Conservation (phyloP, 2,797 vertebrate species). For the Rhinichthys osculus region DNA sequence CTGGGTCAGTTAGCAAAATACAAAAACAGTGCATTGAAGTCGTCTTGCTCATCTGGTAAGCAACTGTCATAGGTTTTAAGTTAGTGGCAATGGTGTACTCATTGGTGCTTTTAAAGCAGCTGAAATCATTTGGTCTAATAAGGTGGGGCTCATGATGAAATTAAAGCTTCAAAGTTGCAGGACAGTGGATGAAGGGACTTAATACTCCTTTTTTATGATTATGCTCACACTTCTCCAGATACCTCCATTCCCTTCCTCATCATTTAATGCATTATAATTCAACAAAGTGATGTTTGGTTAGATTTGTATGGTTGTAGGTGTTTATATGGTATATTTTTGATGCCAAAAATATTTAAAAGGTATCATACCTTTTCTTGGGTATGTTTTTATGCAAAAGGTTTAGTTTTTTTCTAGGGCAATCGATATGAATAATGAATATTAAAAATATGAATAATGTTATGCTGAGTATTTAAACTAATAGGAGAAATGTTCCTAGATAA, state of each 20-base stretch:
- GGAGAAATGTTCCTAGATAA: not conserved
- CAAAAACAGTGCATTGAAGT: not conserved
- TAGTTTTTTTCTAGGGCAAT: not conserved
- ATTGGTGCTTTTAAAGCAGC: constrained; percentile 32
- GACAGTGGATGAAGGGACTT: not conserved
- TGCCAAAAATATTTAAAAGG: not conserved
- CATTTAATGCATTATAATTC: not conserved
- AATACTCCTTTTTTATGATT: constrained; percentile 3
- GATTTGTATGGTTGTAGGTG: not conserved
- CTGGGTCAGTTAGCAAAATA: not conserved
- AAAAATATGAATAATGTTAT: not conserved
- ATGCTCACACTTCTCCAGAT: not conserved
- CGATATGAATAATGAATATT: not conserved
- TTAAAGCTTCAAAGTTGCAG: constrained; percentile 15
- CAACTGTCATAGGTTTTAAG: not conserved
- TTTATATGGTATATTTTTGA: not conserved
- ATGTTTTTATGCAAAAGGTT: not conserved
- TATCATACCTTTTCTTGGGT: not conserved
- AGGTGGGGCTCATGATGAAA: constrained; percentile 13
- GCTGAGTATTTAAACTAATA: not conserved
- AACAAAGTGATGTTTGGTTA: not conserved
- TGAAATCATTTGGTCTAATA: constrained; percentile 30
- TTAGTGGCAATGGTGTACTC: not conserved
- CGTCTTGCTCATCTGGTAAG: not conserved
- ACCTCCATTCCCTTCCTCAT: not conserved